Percentiles rank a stretch among this genome's conserved stretches.
Conservation (phyloP, 2,888 invertebrate genomes). For the Lasius fuliginosus region DNA sequence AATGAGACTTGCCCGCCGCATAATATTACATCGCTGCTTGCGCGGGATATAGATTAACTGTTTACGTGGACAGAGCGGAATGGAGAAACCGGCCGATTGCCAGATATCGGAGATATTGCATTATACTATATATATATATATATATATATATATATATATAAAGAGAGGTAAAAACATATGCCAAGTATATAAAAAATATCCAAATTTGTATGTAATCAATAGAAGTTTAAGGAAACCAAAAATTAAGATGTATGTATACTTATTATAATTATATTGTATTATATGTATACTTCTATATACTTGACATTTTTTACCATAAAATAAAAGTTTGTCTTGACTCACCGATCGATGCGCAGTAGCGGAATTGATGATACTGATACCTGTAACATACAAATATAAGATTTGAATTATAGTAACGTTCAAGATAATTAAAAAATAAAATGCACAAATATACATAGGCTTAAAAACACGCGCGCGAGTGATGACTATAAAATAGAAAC, state of each 20-base stretch:
- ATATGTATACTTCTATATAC: not conserved
- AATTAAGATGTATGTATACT: not conserved
- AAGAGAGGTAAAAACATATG: not conserved
- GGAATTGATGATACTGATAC: not conserved
- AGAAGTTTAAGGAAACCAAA: too few species aligned
- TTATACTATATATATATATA: conserved; percentile 15
- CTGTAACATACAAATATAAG: not conserved
- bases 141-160: conserved; percentile 36
- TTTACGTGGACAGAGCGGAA: conserved; percentile 82
- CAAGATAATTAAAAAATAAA: not conserved
- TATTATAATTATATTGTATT: not conserved
- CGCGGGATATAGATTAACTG: conserved; percentile 86
- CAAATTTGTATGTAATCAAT: not conserved
- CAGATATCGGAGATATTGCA: conserved; percentile 64
- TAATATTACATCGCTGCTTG: conserved; percentile 86
- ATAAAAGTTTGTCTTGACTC: not conserved
- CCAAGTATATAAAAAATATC: not conserved
- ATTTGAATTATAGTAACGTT: not conserved
- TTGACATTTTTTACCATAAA: not conserved
- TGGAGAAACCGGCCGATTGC: conserved; percentile 79
- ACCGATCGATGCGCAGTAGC: not conserved
- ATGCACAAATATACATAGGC: not conserved
- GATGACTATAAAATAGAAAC: not conserved
- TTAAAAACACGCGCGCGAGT: not conserved
- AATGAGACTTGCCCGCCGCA: conserved; percentile 86